These are phyloP conservation scores for Callospermophilus lateralis DNA, from an alignment of 2,113 vertebrate species.

Conservation along the genomic window DNA sequence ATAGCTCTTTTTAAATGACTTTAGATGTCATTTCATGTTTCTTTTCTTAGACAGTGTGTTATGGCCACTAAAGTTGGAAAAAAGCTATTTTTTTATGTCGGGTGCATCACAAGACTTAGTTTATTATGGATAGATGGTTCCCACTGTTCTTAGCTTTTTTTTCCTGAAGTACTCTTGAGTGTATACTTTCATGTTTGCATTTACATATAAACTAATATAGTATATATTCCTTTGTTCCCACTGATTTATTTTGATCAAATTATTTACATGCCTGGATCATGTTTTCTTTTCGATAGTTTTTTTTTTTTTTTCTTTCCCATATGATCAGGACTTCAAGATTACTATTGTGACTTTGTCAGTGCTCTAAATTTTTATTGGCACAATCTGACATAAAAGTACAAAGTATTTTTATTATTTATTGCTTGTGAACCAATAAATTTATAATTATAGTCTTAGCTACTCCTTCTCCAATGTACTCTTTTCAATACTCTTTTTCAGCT, in stretches of 20 bases:
- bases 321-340: slow-evolving; percentile 2
- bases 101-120: not conserved
- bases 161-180: not conserved
- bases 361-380: slow-evolving; percentile 38
- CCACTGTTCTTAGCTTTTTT: not conserved
- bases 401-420: slow-evolving; percentile 46
- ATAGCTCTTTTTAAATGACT: slow-evolving; percentile 50
- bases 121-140: not conserved
- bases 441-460: not conserved
- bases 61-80: too few relatives aligned
- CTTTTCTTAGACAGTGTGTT: not conserved
- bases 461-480: not conserved
- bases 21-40: slow-evolving; percentile 29
- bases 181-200: not conserved
- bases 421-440: not conserved
- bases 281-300: not conserved
- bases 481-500: not conserved
- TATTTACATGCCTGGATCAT: not conserved
- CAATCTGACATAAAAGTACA: not conserved
- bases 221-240: not conserved
- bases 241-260: not conserved
- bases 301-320: not conserved
- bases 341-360: not conserved
- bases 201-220: not conserved
- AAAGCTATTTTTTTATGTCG: slow-evolving; percentile 2